phyloP scores from a whole-genome alignment of 2,888 invertebrate species.

The Onchidella celtica region DNA sequence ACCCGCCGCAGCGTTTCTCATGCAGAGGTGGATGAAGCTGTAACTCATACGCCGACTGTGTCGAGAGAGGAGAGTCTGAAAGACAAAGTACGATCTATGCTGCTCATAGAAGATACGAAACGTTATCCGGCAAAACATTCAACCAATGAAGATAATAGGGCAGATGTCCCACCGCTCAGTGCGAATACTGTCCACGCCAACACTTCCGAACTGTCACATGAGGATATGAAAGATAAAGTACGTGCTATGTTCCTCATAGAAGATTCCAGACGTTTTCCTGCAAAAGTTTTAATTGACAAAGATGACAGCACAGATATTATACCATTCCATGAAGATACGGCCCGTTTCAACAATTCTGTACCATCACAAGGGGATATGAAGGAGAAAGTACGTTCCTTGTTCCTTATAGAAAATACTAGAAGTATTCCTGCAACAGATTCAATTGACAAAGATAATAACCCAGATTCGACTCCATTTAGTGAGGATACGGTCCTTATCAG shows the following conservation, averaged over 20 bases:
- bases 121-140: not conserved
- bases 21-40: too few relatives aligned
- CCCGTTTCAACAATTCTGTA: too few relatives aligned
- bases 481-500: too few relatives aligned
- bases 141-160: not conserved
- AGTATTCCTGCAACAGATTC: too few relatives aligned
- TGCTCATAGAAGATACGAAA: not conserved
- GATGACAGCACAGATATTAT: not conserved
- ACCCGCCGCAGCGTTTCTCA: too few relatives aligned
- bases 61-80: not conserved
- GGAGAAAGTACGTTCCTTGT: not conserved
- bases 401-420: not conserved
- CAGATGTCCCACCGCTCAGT: not conserved
- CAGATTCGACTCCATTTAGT: too few relatives aligned
- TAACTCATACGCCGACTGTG: too few relatives aligned
- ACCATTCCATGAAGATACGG: not conserved
- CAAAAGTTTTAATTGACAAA: not conserved
- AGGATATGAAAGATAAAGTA: not conserved
- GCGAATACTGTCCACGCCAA: not conserved
- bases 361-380: not conserved
- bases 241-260: not conserved
- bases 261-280: not conserved
- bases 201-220: not conserved
- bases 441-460: too few relatives aligned
- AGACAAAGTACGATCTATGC: not conserved